A percentile compares a stretch with the other conserved stretches of the same genome.
Evolutionary conservation across 2,113 vertebrate genomes (phyloP).

Genomic region (Myiagra hebetior): DNA sequence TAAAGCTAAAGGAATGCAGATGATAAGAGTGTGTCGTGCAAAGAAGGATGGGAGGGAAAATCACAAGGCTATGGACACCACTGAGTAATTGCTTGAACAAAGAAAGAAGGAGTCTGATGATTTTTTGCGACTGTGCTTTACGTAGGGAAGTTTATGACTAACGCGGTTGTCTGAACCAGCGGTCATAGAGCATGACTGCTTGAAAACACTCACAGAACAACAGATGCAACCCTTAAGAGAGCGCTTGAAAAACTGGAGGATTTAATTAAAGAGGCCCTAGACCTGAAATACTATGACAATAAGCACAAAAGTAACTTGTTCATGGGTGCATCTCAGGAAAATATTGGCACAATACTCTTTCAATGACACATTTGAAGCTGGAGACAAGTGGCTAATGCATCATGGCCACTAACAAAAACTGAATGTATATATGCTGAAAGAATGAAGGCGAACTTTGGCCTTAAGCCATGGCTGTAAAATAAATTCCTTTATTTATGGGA

Average conservation of each 20-base stretch:
- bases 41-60: background rate
- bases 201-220: background rate
- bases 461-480: conserved; percentile 13
- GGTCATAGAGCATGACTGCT: background rate
- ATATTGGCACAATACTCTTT: background rate
- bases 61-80: background rate
- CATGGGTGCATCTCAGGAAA: background rate
- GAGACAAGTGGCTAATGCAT: conserved; percentile 30
- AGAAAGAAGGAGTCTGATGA: background rate
- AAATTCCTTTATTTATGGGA: conserved; percentile 6
- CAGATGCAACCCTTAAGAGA: background rate
- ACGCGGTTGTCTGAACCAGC: background rate
- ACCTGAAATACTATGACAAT: background rate
- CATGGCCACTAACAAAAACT: background rate
- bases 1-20: background rate
- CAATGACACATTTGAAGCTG: background rate
- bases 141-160: background rate
- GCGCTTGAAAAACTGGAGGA: background rate
- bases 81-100: background rate
- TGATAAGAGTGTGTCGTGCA: background rate
- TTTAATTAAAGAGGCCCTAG: background rate
- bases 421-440: background rate
- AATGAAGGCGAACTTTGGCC: background rate
- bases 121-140: background rate
- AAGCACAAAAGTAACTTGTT: background rate